Base-by-base conservation (phyloP, 2,888 invertebrate genomes). In the Mimachlamys varia region DNA sequence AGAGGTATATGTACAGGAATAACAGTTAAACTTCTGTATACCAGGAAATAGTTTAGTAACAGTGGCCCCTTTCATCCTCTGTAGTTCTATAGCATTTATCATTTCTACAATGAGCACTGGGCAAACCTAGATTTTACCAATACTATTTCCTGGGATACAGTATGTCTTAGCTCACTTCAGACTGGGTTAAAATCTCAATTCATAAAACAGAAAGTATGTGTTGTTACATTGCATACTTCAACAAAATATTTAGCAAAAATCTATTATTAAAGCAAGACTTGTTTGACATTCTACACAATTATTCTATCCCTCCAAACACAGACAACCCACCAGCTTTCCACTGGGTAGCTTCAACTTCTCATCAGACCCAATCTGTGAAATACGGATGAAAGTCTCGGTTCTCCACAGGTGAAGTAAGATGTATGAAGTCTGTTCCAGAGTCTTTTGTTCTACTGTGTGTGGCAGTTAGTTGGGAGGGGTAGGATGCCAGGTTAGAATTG, bases 131-230 rank as follows among this genome's bases (percentile, higher is more conserved):
- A 44, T 33, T 33, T 33, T 10, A 76, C 27, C 33, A 76, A 15
- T 22, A 44, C 44, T 44, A 5, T 44, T 44, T 44, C 44, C 44
- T 44, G 44, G 44, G 44, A 44, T 44, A 44, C 44, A 44, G 44
- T 44, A 44, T 7, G 3, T 44, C 15, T 76, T 76, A 12, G 33
- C 76, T 33, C 33, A 7, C 13, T 76, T 27, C 33, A 15, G 15
- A 62, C 22, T 62, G 22, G 76, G 76, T 76, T 76, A 76, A 76
- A 76, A 76, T 76, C 76, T 76, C 15, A 27, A 3, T 62, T 76
- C 33, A 76, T 76, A 76, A 76, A 76, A 76, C 33, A 76, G 27
- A 76, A 76, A 76, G 76, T 76, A 76, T 76, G 76, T 27, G 2
- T 53, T 2, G 2, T 1, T 53, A 33, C 76, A 76, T 15, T 13